A percentile compares a stretch with the other conserved stretches of the same genome.
Evolutionary conservation across 2,888 invertebrate species (phyloP).

Genomic region (Hymenopus coronatus): DNA sequence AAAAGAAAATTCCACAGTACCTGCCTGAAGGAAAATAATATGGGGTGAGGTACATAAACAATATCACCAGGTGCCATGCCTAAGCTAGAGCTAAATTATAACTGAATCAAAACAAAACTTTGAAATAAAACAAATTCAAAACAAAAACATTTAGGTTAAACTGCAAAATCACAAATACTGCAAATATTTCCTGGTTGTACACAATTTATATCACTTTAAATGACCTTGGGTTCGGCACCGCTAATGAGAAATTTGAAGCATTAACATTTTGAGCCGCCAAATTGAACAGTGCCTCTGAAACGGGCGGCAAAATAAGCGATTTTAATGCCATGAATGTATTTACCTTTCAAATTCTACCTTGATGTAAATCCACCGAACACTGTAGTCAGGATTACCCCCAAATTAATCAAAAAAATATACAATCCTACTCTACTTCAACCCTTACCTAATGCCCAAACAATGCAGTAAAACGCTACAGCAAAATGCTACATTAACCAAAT

Average conservation of each 20-base stretch:
- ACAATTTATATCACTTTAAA: background rate
- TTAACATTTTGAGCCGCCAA: background rate
- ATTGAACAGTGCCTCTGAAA: background rate
- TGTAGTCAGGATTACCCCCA: background rate
- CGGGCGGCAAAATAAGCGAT: background rate
- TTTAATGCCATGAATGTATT: background rate
- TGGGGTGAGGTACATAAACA: conserved; percentile 16
- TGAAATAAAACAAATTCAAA: background rate
- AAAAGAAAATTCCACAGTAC: conserved; percentile 21
- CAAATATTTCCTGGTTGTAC: background rate
- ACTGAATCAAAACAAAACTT: background rate
- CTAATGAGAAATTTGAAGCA: background rate
- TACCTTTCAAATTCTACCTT: background rate
- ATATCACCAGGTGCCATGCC: background rate
- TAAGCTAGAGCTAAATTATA: conserved; percentile 2
- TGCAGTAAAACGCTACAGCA: conserved; percentile 14
- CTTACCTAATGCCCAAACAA: conserved; percentile 23
- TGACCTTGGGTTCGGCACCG: background rate
- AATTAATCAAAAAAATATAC: background rate
- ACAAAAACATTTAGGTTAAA: background rate
- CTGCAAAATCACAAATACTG: background rate
- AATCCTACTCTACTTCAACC: background rate
- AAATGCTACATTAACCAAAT: conserved; percentile 18
- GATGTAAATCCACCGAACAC: background rate
- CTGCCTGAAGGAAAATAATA: conserved; percentile 29